Evolutionary conservation across 1,140 invertebrate species (phyloP), one percentile per base, ranked within the genome.

Genomic region (Aplysia californica): DNA sequence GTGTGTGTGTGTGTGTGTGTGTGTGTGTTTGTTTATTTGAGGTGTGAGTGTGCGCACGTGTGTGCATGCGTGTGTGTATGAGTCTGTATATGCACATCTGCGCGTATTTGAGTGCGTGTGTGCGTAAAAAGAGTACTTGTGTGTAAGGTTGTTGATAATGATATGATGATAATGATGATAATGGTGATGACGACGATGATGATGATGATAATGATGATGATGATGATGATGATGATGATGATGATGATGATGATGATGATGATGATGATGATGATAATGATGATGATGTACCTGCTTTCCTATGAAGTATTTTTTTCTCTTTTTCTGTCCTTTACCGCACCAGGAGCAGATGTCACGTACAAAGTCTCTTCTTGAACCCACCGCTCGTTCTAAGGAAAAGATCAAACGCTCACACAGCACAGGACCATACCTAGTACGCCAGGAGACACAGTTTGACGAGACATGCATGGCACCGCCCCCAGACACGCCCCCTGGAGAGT

Each of bases 401-500:
- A 33, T 77, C 55, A 72, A 65, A 35, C 33, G 39, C 21, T 77
- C 76, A 21, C 59, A 66, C 5, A 72, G 69, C 33, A 70, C 39
- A 5, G 69, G 69, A 3, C 36, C 35, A 15, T 66, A 31, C 10
- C 18, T 77, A 18, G 61, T 23, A 4, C 29, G 68, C 10, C 35
- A 72, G 6, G 39, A 36, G 3, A 61, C 44, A 0, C 18, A 35
- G 31, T 44, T 18, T 36, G 61, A 77, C 20, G 58, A 72, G 15
- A 6, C 56, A n/a, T 56, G 65, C 55, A 21, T 44, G 6, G 31
- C 5, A 39, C 38, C 26, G 5, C 23, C n/a, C n/a, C n/a, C n/a
- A n/a, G n/a, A n/a, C n/a, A n/a, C n/a, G n/a, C n/a, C n/a, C n/a
- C n/a, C n/a, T n/a, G n/a, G n/a, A n/a, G n/a, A n/a, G n/a, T n/a